These are phyloP conservation scores for Seriola aureovittata DNA, from an alignment of 2,113 vertebrate species.

Conservation along the genomic window DNA sequence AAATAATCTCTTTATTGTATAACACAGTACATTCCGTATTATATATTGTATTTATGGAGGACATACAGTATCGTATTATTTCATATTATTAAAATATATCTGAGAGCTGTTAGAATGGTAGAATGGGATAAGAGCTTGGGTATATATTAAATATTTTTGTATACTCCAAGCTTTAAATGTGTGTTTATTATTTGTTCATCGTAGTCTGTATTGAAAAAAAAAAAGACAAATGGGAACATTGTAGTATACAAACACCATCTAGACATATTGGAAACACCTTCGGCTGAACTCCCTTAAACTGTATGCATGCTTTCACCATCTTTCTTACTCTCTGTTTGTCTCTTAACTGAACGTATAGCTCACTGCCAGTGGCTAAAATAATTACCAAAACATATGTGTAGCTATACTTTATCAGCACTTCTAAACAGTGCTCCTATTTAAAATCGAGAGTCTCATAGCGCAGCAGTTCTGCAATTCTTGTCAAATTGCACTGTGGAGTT, in stretches of 20 bases:
- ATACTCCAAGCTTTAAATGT: background rate
- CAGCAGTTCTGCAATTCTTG: conserved; percentile 27
- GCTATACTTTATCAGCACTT: conserved; percentile 31
- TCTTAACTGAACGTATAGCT: conserved; percentile 27
- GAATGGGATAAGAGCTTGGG: background rate
- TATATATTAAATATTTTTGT: background rate
- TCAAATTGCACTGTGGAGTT: conserved; percentile 31
- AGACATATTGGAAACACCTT: background rate
- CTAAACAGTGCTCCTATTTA: conserved; percentile 39
- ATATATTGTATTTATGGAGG: background rate
- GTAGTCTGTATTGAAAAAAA: background rate
- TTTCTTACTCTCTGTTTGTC: background rate
- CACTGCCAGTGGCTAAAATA: conserved; percentile 22
- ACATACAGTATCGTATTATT: background rate
- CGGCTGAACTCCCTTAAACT: background rate
- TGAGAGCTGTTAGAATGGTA: background rate
- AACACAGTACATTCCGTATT: background rate
- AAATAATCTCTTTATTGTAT: background rate
- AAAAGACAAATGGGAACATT: background rate
- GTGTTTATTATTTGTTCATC: background rate
- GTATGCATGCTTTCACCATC: background rate
- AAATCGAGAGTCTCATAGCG: conserved; percentile 33
- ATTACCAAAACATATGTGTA: conserved; percentile 22
- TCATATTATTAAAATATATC: background rate
- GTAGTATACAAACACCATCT: background rate